phyloP scores from a whole-genome alignment of 2,113 vertebrate genomes.

The Tachycineta bicolor region DNA sequence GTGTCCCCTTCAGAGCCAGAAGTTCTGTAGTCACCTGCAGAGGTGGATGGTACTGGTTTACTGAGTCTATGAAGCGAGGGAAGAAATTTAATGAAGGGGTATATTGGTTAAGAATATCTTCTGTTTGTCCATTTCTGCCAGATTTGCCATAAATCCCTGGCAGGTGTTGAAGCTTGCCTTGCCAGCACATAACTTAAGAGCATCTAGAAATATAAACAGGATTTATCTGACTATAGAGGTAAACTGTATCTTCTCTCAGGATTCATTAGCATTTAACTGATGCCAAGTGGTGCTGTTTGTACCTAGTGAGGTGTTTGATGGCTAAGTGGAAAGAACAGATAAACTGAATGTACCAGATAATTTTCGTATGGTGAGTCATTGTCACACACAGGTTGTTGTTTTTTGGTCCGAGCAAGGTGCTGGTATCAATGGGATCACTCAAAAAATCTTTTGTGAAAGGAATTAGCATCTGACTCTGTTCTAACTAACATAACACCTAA shows the following conservation, averaged over 20 bases:
- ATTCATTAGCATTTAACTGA: neutral
- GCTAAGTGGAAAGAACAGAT: neutral
- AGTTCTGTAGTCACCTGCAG: neutral
- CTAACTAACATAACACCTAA: neutral
- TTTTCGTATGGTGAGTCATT: neutral
- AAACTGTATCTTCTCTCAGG: neutral
- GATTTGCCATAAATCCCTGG: neutral
- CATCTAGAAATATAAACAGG: neutral
- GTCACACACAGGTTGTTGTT: neutral
- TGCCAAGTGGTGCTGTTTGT: neutral
- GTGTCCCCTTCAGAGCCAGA: neutral
- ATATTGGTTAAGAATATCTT: neutral
- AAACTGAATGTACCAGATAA: neutral
- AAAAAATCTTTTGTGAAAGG: neutral
- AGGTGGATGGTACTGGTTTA: neutral
- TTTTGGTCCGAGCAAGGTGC: neutral
- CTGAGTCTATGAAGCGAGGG: neutral
- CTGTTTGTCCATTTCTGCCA: neutral
- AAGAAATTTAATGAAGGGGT: neutral
- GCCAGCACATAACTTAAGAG: neutral
- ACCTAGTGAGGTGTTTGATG: neutral
- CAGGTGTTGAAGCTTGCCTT: neutral
- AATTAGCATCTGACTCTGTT: neutral
- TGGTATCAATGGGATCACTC: neutral
- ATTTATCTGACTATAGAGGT: neutral